Evolutionary conservation across 2,797 vertebrate genomes (phyloP).

Genomic region (Schizopygopsis malacanthus): DNA sequence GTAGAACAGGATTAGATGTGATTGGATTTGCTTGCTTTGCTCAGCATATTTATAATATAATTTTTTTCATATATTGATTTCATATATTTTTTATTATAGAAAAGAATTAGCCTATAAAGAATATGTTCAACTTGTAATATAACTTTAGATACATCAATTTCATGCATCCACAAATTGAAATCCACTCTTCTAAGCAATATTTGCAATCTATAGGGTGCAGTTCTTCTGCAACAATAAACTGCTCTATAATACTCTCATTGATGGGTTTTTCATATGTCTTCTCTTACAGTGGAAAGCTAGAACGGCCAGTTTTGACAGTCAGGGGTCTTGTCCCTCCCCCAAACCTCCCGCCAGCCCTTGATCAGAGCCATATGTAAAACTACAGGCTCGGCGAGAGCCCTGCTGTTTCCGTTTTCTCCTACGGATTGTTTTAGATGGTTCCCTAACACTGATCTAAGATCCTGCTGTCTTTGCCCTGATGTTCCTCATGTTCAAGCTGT

Average conservation of each 20-base stretch:
- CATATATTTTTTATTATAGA: not conserved
- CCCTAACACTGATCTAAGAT: slow-evolving; percentile 67
- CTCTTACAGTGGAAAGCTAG: slow-evolving; percentile 91
- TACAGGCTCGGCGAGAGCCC: slow-evolving; percentile 63
- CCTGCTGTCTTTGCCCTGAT: slow-evolving; percentile 49
- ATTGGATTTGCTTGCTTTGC: not conserved
- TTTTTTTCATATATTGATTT: not conserved
- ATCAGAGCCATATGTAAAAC: slow-evolving; percentile 78
- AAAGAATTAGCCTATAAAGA: not conserved
- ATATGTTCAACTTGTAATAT: not conserved
- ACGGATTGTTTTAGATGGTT: slow-evolving; percentile 62
- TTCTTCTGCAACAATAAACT: slow-evolving; percentile 54
- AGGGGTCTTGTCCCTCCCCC: slow-evolving; percentile 94
- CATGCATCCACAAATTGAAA: not conserved
- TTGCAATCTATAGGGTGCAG: not conserved
- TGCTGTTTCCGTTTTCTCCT: slow-evolving; percentile 59
- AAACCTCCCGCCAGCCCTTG: slow-evolving; percentile 91
- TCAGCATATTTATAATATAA: not conserved
- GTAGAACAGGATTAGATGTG: not conserved
- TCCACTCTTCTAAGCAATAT: not conserved
- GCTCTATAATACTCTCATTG: not conserved
- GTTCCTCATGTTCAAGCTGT: slow-evolving; percentile 40
- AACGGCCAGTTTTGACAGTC: slow-evolving; percentile 96
- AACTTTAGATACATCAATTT: not conserved
- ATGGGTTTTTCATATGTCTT: slow-evolving; percentile 45